Evolutionary conservation across 2,113 vertebrate genomes (phyloP).

Genomic region (Merops nubicus): DNA sequence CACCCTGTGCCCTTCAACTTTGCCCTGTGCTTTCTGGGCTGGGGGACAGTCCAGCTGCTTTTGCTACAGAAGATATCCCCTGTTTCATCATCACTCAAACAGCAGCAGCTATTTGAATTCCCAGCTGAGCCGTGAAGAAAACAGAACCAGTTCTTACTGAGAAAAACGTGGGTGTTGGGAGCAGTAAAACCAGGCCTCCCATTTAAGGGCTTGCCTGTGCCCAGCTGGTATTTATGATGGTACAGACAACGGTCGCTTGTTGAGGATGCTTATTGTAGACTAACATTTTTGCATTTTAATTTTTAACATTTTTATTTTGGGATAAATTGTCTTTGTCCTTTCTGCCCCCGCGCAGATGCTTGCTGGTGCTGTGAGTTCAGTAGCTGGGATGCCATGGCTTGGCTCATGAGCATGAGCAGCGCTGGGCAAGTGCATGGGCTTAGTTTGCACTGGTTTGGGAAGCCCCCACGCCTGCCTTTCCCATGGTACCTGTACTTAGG

Average conservation of each 20-base stretch:
- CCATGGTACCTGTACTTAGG: neutral
- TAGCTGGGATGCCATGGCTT: neutral
- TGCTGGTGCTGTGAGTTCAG: neutral
- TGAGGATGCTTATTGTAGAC: neutral
- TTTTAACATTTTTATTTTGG: too few species aligned
- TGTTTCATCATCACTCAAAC: fast-evolving
- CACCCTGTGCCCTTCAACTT: fast-evolving
- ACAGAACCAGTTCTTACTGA: neutral
- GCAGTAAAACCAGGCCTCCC: neutral
- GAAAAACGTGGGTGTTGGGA: neutral
- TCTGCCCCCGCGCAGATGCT: neutral
- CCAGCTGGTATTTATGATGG: neutral
- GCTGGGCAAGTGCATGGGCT: fast-evolving
- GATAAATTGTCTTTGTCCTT: neutral
- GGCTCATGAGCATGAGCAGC: neutral
- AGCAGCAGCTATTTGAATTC: neutral
- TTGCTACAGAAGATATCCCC: neutral
- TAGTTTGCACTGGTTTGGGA: neutral
- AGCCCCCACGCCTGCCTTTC: neutral
- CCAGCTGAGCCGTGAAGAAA: neutral
- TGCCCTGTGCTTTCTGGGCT: neutral
- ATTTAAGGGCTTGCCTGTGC: neutral
- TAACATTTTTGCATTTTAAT: neutral
- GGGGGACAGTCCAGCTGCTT: neutral
- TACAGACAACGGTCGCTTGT: neutral